Conservation (phyloP, 2,888 invertebrate genomes). For the Agonopterix subpropinquella region DNA sequence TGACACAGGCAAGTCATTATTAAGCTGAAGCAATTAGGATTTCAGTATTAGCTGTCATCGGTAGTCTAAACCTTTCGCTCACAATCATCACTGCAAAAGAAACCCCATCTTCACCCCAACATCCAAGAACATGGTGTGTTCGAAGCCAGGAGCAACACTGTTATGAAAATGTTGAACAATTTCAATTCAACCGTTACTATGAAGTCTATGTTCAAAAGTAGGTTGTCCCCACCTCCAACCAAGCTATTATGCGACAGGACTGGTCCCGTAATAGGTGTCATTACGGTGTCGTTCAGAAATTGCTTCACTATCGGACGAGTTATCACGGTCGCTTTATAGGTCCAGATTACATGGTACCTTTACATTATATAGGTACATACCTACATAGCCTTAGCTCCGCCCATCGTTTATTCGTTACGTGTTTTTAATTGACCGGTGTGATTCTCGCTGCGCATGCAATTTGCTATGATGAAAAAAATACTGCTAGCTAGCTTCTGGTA, state of each 20-base stretch:
- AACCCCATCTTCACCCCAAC: too few species aligned
- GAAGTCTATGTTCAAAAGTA: background rate
- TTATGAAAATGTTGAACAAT: background rate
- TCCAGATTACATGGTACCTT: constrained; percentile 62
- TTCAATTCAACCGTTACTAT: background rate
- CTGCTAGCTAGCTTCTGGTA: background rate
- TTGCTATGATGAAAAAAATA: background rate
- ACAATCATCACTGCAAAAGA: too few species aligned
- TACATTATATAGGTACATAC: background rate
- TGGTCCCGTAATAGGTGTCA: constrained; percentile 65
- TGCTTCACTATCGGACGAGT: constrained; percentile 69
- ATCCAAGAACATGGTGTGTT: too few species aligned
- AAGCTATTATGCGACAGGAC: constrained; percentile 2
- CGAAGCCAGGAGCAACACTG: background rate
- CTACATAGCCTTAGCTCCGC: constrained; percentile 32
- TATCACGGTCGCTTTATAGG: constrained; percentile 67
- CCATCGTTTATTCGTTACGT: constrained; percentile 33
- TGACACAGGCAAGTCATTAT: too few species aligned
- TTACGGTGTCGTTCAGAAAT: constrained; percentile 72
- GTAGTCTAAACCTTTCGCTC: too few species aligned
- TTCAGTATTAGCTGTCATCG: too few species aligned
- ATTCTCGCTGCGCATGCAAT: constrained; percentile 2
- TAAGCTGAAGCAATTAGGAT: too few species aligned
- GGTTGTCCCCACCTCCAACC: background rate
- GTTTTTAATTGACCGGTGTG: constrained; percentile 30